Base-by-base conservation (phyloP, 1,140 invertebrate genomes). In the Drosophila repleta region DNA sequence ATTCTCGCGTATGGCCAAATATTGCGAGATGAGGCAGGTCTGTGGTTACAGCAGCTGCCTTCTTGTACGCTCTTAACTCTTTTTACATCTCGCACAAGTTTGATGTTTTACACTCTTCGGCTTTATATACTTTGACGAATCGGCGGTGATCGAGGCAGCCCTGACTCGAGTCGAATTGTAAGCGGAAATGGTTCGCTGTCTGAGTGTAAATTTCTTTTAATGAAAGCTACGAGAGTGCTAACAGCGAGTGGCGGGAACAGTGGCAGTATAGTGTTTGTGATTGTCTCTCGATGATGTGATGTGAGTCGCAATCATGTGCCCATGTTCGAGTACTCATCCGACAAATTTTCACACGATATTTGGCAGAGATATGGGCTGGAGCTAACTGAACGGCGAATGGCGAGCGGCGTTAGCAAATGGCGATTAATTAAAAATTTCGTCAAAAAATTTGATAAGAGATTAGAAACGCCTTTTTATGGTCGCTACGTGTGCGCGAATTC, bases 381-480 rank as follows among this genome's bases (percentile, higher is more conserved):
- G 57, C n/a, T 17, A 26, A 29, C 35, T 8, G 29, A 8, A 29
- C 2, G 52, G 37, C 46, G 29, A 8, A 29, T 1, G 52, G 37
- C 46, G 46, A 11, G 3, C 63, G 29, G 69, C 49, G 26, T 29
- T 24, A 60, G 43, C 35, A 37, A 57, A 32, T 45, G 15, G 39
- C 66, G 72, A 76, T 84, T 76, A 76, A 76, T 84, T 76, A 68
- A 79, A 35, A 74, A 74, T 84, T 84, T 85, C 73, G 75, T 72
- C 63, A 84, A 85, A 87, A 87, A 87, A 87, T 82, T 87, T 88
- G 64, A 87, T 81, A 65, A 74, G 21, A 88, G 83, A 88, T 87
- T 78, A 87, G 61, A 48, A 74, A 71, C 61, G 66, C 56, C 76
- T 72, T 85, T 87, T 87, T 87, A 87, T 88, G 82, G 78, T 32